These are phyloP conservation scores for Axis porcinus DNA, from an alignment of 2,113 vertebrate species.

Conservation along the genomic window DNA sequence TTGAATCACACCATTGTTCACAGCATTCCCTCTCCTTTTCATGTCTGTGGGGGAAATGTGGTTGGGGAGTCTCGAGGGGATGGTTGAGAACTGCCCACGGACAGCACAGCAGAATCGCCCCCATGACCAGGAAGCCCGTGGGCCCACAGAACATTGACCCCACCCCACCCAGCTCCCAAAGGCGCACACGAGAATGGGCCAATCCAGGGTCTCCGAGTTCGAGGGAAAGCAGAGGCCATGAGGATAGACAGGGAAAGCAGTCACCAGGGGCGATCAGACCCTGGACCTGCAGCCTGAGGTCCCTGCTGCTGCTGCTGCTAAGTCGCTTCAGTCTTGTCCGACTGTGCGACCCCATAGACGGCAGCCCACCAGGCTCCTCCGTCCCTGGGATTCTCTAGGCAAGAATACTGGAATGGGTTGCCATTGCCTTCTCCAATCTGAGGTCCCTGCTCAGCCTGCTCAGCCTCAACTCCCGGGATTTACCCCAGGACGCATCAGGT, in stretches of 20 bases:
- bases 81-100: rapidly evolving
- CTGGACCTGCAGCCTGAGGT: background rate
- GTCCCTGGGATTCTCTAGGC: too few species aligned
- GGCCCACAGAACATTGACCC: rapidly evolving
- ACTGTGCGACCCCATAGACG: too few species aligned
- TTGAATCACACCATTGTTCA: background rate
- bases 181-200: rapidly evolving
- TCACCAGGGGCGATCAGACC: rapidly evolving
- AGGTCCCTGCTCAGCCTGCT: too few species aligned
- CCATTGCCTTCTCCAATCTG: too few species aligned
- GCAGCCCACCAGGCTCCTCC: too few species aligned
- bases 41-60: rapidly evolving
- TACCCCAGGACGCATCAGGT: rapidly evolving
- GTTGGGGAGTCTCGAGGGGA: rapidly evolving
- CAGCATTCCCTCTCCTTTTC: rapidly evolving
- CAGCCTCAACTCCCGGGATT: rapidly evolving
- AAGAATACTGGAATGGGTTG: too few species aligned
- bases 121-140: background rate
- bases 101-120: background rate
- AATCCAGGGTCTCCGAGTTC: background rate
- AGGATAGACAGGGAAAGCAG: background rate
- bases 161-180: background rate
- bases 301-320: background rate
- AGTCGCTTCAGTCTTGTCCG: too few species aligned
- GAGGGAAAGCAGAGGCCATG: background rate